Conservation (phyloP, 2,888 invertebrate genomes). For the Xestia ashworthii region DNA sequence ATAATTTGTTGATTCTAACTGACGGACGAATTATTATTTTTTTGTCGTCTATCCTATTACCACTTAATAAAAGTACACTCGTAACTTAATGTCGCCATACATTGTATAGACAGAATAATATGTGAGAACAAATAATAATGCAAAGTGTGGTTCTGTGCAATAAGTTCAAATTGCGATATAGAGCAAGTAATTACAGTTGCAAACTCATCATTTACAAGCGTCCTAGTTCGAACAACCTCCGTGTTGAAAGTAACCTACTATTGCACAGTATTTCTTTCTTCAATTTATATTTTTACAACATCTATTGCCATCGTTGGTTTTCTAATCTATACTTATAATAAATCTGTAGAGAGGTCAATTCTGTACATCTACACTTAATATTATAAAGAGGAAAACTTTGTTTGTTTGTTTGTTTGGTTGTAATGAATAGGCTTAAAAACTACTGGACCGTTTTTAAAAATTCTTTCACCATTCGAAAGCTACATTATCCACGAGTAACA, state of each 20-base stretch:
- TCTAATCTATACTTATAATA: background rate
- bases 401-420: no score
- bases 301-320: background rate
- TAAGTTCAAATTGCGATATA: slow-evolving; percentile 42
- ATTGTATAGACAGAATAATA: no score
- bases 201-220: slow-evolving; percentile 52
- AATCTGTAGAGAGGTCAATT: no score
- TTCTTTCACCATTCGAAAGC: no score
- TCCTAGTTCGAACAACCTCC: slow-evolving; percentile 28
- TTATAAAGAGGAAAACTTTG: no score
- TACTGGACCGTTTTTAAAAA: no score
- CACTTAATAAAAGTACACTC: background rate
- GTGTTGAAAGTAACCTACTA: slow-evolving; percentile 30
- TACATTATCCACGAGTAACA: no score
- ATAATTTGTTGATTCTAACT: no score
- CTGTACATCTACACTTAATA: no score
- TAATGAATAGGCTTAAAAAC: no score
- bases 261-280: slow-evolving; percentile 20
- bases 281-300: slow-evolving; percentile 11
- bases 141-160: background rate
- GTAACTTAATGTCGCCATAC: background rate
- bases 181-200: slow-evolving; percentile 30
- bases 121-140: slow-evolving; percentile 4
- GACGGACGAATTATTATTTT: no score
- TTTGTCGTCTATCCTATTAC: no score